Evolutionary conservation across 2,888 invertebrate genomes (phyloP).

Genomic region (Theretra japonica): DNA sequence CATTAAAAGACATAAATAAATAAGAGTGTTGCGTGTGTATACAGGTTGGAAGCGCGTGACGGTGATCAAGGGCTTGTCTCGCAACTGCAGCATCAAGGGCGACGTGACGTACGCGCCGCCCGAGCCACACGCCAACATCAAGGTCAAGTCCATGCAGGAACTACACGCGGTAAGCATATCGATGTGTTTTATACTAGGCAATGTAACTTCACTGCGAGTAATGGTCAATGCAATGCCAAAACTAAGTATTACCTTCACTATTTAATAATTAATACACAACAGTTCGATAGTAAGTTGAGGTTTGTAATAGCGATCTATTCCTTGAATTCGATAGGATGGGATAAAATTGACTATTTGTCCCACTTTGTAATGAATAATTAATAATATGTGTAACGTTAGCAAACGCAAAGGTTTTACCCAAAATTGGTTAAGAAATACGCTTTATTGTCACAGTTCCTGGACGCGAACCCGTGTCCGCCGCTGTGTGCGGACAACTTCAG

Average conservation of each 20-base stretch:
- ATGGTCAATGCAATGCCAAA: neutral
- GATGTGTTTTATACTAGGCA: neutral
- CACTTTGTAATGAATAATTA: too few relatives aligned
- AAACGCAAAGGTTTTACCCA: too few relatives aligned
- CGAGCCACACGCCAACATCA: constrained; percentile 83
- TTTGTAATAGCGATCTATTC: too few relatives aligned
- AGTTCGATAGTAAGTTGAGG: too few relatives aligned
- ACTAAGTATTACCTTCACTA: too few relatives aligned
- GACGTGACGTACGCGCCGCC: constrained; percentile 95
- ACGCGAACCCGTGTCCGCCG: constrained; percentile 85
- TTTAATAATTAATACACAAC: too few relatives aligned
- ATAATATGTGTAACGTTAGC: too few relatives aligned
- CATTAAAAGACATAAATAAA: too few relatives aligned
- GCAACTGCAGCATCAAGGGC: constrained; percentile 94
- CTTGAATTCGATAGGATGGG: too few relatives aligned
- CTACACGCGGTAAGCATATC: constrained; percentile 83
- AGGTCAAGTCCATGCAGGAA: constrained; percentile 87
- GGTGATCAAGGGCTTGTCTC: constrained; percentile 93
- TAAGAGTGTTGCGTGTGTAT: neutral
- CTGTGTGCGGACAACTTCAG: constrained; percentile 95
- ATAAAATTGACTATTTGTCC: too few relatives aligned
- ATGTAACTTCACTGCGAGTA: neutral
- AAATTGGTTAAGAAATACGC: neutral
- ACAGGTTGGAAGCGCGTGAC: constrained; percentile 97
- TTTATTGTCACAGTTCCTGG: constrained; percentile 87